phyloP scores from a whole-genome alignment of 2,888 invertebrate species.

The Leistus spinibarbis region DNA sequence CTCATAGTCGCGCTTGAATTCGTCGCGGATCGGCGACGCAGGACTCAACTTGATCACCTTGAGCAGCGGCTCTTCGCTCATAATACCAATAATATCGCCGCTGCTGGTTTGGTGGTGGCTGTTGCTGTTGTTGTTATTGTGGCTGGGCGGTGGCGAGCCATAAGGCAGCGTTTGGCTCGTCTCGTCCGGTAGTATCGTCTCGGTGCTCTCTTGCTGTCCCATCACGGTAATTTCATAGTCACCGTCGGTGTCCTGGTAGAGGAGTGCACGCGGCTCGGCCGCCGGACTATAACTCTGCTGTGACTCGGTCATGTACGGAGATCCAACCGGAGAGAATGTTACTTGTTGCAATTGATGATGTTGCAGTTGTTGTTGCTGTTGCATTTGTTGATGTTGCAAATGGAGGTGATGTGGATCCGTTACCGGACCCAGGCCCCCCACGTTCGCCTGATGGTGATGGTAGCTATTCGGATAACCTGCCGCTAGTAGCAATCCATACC shows the following conservation, averaged over 20 bases:
- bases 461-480: constrained; percentile 61
- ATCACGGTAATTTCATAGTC: constrained; percentile 53
- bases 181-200: constrained; percentile 45
- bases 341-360: constrained; percentile 25
- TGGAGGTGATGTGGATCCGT: constrained; percentile 52
- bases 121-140: constrained; percentile 34
- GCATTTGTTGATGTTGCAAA: constrained; percentile 42
- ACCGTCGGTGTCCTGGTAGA: constrained; percentile 43
- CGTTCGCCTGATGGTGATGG: constrained; percentile 63
- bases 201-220: constrained; percentile 61
- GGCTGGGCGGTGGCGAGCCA: constrained; percentile 48
- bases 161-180: constrained; percentile 45
- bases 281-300: constrained; percentile 4
- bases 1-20: constrained; percentile 53
- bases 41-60: constrained; percentile 41
- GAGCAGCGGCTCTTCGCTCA: constrained; percentile 12
- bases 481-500: constrained; percentile 59
- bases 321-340: constrained; percentile 7
- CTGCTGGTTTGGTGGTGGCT: constrained; percentile 40
- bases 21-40: constrained; percentile 51
- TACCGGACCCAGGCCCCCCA: constrained; percentile 73
- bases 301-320: neutral
- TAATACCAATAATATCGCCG: constrained; percentile 25
- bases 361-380: constrained; percentile 39
- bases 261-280: constrained; percentile 40